Percentiles rank a stretch among this genome's conserved stretches.
Evolutionary conservation across 2,888 invertebrate species (phyloP).

Genomic region (Troides aeacus): DNA sequence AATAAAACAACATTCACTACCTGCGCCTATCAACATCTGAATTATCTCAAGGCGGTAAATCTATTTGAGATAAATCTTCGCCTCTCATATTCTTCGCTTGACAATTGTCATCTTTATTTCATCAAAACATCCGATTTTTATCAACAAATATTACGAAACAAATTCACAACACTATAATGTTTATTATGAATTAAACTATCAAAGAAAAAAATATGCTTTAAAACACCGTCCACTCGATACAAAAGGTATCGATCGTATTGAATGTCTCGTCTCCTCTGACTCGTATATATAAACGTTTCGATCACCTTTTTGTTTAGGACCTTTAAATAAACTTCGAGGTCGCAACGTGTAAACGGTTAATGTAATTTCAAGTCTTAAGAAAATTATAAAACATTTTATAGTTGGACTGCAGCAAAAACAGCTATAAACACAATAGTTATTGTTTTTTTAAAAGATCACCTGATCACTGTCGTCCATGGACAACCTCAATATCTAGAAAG

Average conservation of each 20-base stretch:
- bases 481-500: too few species aligned
- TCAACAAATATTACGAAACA: neutral
- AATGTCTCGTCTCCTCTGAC: neutral
- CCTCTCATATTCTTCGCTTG: constrained; percentile 12
- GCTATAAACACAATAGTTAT: too few species aligned
- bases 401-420: too few species aligned
- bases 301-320: neutral
- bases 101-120: constrained; percentile 16
- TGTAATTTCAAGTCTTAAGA: too few species aligned
- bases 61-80: constrained; percentile 27
- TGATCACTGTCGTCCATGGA: too few species aligned
- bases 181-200: neutral
- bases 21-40: constrained; percentile 17
- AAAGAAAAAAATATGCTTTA: neutral
- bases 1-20: constrained; percentile 15
- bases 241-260: neutral
- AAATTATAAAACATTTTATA: too few species aligned
- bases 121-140: too few species aligned
- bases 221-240: neutral
- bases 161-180: neutral
- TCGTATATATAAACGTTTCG: constrained; percentile 5
- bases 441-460: too few species aligned
- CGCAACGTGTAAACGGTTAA: neutral
- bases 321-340: constrained; percentile 15
- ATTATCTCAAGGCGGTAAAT: constrained; percentile 23